phyloP scores from a whole-genome alignment of 2,797 vertebrate genomes.

The Phataginus tricuspis region DNA sequence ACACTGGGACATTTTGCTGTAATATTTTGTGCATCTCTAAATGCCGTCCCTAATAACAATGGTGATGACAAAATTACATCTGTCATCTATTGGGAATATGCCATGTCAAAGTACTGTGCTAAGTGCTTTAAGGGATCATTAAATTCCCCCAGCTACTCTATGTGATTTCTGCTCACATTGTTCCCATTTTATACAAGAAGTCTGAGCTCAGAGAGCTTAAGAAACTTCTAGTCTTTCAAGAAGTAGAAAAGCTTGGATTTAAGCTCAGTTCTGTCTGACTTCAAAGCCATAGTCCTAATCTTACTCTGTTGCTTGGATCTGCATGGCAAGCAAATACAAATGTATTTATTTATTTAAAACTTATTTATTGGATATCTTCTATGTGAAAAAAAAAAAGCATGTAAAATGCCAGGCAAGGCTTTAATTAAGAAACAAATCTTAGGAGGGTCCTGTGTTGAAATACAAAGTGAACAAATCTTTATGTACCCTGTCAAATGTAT shows the following conservation, averaged over 20 bases:
- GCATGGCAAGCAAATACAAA: background rate
- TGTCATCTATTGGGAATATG: background rate
- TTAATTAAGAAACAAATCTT: background rate
- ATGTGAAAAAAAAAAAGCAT: background rate
- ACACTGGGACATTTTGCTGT: background rate
- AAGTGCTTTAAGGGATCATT: background rate
- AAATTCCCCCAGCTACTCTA: background rate
- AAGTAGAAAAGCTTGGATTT: background rate
- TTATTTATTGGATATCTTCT: background rate
- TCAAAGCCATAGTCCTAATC: background rate
- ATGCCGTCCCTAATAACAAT: background rate
- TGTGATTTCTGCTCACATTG: background rate
- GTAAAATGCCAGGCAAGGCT: background rate
- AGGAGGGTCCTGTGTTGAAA: background rate
- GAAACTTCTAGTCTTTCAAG: background rate
- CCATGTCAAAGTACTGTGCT: background rate
- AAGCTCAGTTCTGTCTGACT: background rate
- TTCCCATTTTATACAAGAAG: background rate
- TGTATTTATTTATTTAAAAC: conserved; percentile 23
- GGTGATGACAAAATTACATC: background rate
- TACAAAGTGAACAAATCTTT: background rate
- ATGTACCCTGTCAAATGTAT: background rate
- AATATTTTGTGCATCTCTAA: background rate
- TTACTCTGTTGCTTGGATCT: background rate
- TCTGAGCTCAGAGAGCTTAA: background rate